These are phyloP conservation scores for Helogale parvula DNA, from an alignment of 2,113 vertebrate genomes.

Conservation along the genomic window DNA sequence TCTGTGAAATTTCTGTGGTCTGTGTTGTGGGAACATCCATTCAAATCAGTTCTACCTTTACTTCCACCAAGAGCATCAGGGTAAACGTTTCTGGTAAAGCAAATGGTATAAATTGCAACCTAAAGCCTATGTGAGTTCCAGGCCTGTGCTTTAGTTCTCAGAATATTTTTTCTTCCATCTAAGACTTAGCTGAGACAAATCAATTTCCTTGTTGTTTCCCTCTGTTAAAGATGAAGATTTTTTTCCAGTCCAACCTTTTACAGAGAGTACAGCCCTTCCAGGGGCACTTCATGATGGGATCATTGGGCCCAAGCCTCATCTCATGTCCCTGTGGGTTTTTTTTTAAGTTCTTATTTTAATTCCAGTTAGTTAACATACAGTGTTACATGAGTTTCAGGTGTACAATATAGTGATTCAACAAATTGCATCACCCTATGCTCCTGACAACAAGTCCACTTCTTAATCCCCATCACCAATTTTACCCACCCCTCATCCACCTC, in stretches of 20 bases:
- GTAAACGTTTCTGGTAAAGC: background rate
- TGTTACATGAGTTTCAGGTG: background rate
- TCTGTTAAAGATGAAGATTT: background rate
- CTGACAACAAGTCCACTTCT: background rate
- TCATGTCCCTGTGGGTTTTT: background rate
- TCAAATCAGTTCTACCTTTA: background rate
- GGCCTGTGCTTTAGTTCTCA: background rate
- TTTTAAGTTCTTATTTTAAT: background rate
- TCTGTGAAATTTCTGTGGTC: constrained; percentile 1
- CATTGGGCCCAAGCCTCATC: background rate
- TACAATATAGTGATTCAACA: background rate
- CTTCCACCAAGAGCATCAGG: background rate
- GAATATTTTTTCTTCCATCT: background rate
- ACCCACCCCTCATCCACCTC: background rate
- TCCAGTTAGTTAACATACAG: background rate
- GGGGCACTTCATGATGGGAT: background rate
- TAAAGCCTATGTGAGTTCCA: background rate
- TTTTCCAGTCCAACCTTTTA: background rate
- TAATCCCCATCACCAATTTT: background rate
- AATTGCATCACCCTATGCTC: background rate
- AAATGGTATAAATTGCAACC: constrained; percentile 27
- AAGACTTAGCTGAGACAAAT: background rate
- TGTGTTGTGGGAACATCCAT: background rate
- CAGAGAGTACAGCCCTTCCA: background rate
- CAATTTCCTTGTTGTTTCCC: background rate